Evolutionary conservation across 2,888 invertebrate genomes (phyloP).

Genomic region (Calameuta idolon): DNA sequence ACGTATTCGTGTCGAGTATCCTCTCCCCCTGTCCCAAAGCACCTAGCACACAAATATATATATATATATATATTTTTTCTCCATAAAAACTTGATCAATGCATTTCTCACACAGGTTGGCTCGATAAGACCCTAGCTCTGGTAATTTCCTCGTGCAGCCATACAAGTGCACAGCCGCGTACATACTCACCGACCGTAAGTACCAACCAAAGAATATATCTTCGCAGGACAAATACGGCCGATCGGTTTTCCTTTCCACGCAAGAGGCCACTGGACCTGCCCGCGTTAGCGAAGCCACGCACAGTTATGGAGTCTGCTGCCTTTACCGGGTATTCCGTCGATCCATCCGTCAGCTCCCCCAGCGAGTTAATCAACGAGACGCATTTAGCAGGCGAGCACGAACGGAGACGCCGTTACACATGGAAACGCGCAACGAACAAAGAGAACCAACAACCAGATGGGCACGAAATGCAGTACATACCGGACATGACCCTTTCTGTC

Average conservation of each 20-base stretch:
- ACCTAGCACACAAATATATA: no score
- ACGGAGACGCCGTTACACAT: conserved; percentile 7
- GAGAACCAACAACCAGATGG: neutral
- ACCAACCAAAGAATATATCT: neutral
- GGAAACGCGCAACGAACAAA: neutral
- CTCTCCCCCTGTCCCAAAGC: no score
- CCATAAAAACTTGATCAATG: neutral
- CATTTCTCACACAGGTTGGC: neutral
- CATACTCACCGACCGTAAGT: neutral
- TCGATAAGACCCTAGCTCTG: neutral
- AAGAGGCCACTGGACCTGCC: neutral
- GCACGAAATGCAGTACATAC: neutral
- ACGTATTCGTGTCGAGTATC: neutral
- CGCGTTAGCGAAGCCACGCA: conserved; percentile 36
- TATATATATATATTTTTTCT: neutral
- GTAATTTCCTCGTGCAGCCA: neutral
- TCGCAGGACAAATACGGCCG: conserved; percentile 34
- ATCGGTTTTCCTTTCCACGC: conserved; percentile 41
- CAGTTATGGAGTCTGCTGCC: neutral
- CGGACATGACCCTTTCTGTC: neutral
- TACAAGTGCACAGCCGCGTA: neutral
- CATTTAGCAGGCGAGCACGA: conserved; percentile 35
- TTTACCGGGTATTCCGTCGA: conserved; percentile 41
- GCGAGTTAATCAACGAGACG: conserved; percentile 55
- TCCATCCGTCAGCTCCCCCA: conserved; percentile 32